Percentiles rank a stretch among this genome's conserved stretches.
Evolutionary conservation across 2,113 vertebrate genomes (phyloP).

Genomic region (Sebastes fasciatus): DNA sequence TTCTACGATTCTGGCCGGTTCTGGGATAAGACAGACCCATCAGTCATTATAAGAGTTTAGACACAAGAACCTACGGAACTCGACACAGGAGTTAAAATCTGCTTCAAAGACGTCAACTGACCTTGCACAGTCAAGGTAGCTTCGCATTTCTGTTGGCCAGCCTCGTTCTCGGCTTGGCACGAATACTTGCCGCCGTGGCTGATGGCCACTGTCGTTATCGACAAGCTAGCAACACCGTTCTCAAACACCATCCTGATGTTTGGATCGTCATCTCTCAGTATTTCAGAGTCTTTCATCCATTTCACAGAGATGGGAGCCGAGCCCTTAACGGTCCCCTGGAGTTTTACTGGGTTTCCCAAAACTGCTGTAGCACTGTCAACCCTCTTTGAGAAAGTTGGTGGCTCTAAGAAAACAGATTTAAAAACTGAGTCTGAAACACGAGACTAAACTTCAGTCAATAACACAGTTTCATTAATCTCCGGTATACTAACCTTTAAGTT

Average conservation of each 20-base stretch:
- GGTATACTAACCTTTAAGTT: constrained; percentile 94
- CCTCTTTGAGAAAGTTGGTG: constrained; percentile 94
- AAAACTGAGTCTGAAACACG: constrained; percentile 1
- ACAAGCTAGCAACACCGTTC: constrained; percentile 88
- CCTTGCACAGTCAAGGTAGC: constrained; percentile 95
- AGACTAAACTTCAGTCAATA: background rate
- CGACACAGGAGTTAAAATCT: background rate
- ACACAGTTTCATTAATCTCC: background rate
- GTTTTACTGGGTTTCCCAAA: constrained; percentile 88
- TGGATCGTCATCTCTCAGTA: constrained; percentile 91
- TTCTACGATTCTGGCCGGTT: constrained; percentile 95
- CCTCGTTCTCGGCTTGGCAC: constrained; percentile 95
- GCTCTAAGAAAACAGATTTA: constrained; percentile 84
- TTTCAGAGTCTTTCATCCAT: constrained; percentile 95
- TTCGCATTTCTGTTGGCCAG: constrained; percentile 94
- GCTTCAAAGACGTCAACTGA: constrained; percentile 81
- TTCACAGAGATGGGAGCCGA: constrained; percentile 92
- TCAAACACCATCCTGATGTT: constrained; percentile 92
- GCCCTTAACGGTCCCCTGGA: constrained; percentile 93
- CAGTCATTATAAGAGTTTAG: constrained; percentile 17
- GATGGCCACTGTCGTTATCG: constrained; percentile 88
- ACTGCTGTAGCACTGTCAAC: constrained; percentile 92
- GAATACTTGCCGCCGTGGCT: constrained; percentile 91
- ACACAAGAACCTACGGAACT: background rate
- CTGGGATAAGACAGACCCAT: constrained; percentile 86